Conservation (phyloP, 2,113 vertebrate genomes). For the Aspidoscelis tigris region DNA sequence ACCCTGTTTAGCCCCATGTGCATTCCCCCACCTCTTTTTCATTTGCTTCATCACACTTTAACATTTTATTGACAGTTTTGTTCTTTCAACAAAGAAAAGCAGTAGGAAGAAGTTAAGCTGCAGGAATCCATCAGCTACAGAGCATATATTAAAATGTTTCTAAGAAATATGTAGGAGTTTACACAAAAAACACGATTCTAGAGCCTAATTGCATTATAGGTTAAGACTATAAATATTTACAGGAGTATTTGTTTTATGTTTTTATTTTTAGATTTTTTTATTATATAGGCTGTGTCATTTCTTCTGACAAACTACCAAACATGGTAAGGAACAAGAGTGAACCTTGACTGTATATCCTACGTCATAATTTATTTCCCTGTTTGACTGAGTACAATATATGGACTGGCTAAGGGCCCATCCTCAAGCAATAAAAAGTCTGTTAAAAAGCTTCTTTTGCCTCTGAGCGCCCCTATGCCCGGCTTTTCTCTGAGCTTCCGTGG, state of each 20-base stretch:
- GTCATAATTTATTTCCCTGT: too few species aligned
- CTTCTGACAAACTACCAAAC: too few species aligned
- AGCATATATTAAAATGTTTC: constrained; percentile 34
- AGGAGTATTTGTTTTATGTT: background rate
- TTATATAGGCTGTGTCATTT: background rate
- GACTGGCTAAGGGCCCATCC: too few species aligned
- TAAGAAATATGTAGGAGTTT: background rate
- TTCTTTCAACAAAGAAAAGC: constrained; percentile 50
- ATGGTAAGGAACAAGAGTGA: too few species aligned
- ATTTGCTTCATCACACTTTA: constrained; percentile 26
- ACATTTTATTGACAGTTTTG: constrained; percentile 53
- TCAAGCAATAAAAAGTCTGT: too few species aligned
- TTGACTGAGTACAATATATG: too few species aligned
- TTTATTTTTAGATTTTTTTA: background rate
- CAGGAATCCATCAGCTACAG: constrained; percentile 18
- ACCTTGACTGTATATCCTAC: too few species aligned
- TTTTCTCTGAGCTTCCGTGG: too few species aligned
- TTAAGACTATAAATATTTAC: too few species aligned
- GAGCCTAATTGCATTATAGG: background rate
- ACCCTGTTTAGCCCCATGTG: background rate
- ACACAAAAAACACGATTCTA: background rate
- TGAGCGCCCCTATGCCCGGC: too few species aligned
- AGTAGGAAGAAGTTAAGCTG: background rate
- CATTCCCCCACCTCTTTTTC: background rate
- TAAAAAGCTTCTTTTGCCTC: too few species aligned